Conservation (phyloP, 64 coral and sea anemone species). For the Acropora yongei region DNA sequence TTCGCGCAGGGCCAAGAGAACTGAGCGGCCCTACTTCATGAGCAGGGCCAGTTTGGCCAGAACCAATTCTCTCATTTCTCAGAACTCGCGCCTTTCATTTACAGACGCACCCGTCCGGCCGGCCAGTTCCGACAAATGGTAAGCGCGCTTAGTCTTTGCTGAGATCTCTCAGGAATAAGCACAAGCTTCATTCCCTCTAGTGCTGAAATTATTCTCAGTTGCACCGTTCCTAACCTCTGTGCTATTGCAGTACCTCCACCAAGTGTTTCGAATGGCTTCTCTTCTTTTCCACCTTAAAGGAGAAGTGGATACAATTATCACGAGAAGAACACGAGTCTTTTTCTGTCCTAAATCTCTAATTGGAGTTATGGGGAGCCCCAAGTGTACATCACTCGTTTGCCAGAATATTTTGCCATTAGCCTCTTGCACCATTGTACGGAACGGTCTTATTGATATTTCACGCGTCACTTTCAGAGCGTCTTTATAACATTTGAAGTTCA, state of each 20-base stretch:
- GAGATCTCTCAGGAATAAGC: too few species aligned
- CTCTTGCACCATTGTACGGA: not conserved
- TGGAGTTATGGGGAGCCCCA: slow-evolving; percentile 10
- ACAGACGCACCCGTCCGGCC: too few species aligned
- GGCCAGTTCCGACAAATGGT: too few species aligned
- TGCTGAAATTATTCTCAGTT: not conserved
- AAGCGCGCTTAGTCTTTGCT: too few species aligned
- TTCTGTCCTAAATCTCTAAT: slow-evolving; percentile 8
- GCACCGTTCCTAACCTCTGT: not conserved
- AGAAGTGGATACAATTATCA: slow-evolving; percentile 21
- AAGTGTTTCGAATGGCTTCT: slow-evolving; percentile 20
- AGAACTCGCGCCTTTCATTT: too few species aligned
- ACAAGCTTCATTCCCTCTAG: not conserved
- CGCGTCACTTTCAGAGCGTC: not conserved
- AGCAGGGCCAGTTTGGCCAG: too few species aligned
- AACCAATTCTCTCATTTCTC: too few species aligned
- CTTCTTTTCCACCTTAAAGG: slow-evolving; percentile 23
- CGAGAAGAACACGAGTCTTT: slow-evolving; percentile 2
- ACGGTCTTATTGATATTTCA: not conserved
- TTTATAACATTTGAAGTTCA: not conserved
- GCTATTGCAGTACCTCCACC: slow-evolving; percentile 21
- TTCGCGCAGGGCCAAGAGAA: too few species aligned
- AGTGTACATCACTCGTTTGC: not conserved
- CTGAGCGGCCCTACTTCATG: too few species aligned
- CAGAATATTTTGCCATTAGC: slow-evolving; percentile 4